phyloP scores from a whole-genome alignment of 2,888 invertebrate genomes.

The Drosophila leonis region DNA sequence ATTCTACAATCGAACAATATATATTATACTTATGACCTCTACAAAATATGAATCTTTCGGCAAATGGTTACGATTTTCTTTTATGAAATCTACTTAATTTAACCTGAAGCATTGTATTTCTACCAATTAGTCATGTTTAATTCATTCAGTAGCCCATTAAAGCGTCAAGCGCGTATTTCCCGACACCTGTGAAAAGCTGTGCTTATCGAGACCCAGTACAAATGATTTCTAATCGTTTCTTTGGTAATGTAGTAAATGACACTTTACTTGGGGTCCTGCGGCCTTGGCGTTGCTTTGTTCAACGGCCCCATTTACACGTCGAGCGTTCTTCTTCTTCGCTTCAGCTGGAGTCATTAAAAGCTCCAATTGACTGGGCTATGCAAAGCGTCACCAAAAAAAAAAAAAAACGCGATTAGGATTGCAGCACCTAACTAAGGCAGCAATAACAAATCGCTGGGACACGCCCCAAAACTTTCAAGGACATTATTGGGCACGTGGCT shows the following conservation, averaged over 20 bases:
- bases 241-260: constrained; percentile 7
- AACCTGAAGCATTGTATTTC: neutral
- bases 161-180: neutral
- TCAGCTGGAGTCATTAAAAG: constrained; percentile 36
- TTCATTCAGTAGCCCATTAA: neutral
- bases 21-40: too few species aligned
- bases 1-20: too few species aligned
- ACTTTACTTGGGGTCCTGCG: constrained; percentile 16
- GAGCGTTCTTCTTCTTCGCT: constrained; percentile 16
- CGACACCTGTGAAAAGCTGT: neutral
- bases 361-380: constrained; percentile 40
- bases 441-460: constrained; percentile 53
- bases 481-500: constrained; percentile 64
- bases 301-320: constrained; percentile 9
- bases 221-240: constrained; percentile 21
- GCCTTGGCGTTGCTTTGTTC: constrained; percentile 17
- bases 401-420: constrained; percentile 55
- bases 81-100: neutral
- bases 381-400: constrained; percentile 38
- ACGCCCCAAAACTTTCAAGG: constrained; percentile 71
- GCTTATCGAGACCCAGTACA: constrained; percentile 4
- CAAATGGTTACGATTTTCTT: neutral
- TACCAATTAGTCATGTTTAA: neutral
- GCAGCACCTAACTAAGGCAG: constrained; percentile 45
- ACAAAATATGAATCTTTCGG: neutral